A percentile compares a stretch with the other conserved stretches of the same genome.
These are phyloP conservation scores for Pachyrhynchus sulphureomaculatus DNA, from an alignment of 1,140 invertebrate species.

Conservation along the genomic window DNA sequence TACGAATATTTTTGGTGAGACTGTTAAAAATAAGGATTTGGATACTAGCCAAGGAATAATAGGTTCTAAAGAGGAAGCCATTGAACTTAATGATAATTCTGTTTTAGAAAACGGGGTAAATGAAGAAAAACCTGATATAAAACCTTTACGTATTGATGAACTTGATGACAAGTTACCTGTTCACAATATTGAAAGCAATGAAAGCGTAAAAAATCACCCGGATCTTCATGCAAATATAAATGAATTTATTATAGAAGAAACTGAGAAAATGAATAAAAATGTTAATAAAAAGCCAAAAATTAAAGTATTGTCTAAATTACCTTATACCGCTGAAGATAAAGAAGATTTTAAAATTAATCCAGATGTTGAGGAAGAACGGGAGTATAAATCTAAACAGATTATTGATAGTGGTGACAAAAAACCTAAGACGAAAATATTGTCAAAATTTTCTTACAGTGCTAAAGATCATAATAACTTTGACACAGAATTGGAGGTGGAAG, in stretches of 20 bases:
- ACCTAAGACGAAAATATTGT: too few species aligned
- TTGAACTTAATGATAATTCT: not conserved
- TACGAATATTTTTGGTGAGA: constrained; percentile 20
- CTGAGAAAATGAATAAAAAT: too few species aligned
- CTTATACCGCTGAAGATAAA: too few species aligned
- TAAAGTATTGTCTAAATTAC: not conserved
- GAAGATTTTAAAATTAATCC: too few species aligned
- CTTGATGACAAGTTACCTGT: not conserved
- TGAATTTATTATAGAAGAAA: too few species aligned
- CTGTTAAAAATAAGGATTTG: not conserved
- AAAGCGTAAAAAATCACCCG: too few species aligned
- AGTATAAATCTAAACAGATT: too few species aligned
- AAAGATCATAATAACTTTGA: too few species aligned
- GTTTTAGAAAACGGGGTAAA: constrained; percentile 4
- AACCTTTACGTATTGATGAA: not conserved
- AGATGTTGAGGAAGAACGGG: too few species aligned
- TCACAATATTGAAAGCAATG: not conserved
- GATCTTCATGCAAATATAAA: too few species aligned
- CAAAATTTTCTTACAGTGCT: too few species aligned
- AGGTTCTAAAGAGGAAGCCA: constrained; percentile 5
- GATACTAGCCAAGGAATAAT: not conserved
- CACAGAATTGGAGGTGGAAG: too few species aligned
- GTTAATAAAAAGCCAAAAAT: not conserved
- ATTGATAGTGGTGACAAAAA: not conserved
- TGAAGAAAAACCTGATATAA: not conserved